Evolutionary conservation across 2,797 vertebrate species (phyloP), one percentile per base, ranked within the genome.

Genomic region (Enteromius treurensis): DNA sequence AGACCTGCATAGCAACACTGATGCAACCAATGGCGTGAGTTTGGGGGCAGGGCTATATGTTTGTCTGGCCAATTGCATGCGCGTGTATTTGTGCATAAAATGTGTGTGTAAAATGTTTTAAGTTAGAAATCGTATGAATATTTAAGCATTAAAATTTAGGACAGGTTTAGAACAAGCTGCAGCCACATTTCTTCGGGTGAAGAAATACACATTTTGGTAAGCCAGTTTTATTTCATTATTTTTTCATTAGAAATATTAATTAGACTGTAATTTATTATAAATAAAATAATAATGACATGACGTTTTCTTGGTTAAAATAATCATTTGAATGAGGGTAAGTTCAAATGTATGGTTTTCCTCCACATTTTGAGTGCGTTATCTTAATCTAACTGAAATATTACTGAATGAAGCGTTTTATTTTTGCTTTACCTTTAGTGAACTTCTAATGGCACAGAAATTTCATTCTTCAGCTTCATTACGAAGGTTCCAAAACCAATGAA

Each of bases 401-500:
- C 51, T 55, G 53, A 55, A 53, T 4, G n/a, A 55, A 13, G 32
- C 32, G 11, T 21, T 53, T n/a, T 58, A 49, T 26, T 37, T 76
- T 23, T 60, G 53, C 49, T 58, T 58, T 55, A 34, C 19, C 32
- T 34, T 76, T 29, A 1, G 23, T 19, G 4, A 62, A 19, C 76
- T 45, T 29, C 26, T 45, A 65, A 65, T 29, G 42, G 11, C 10
- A 32, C 42, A 49, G 11, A 34, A 32, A 65, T 32, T 1, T 29
- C 40, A 62, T 58, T 32, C 42, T 78, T 78, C 23, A 49, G 26
- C 60, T 75, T 32, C 71, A 80, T 73, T 21, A 71, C 1, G 26
- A 62, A 53, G 53, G 13, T 76, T 75, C n/a, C 60, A 64, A 75
- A 82, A 62, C 58, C 70, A 53, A 32, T 65, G 58, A 47, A 49